Conservation (phyloP, 23 tunicate genomes). For the Ascidia mentula region DNA sequence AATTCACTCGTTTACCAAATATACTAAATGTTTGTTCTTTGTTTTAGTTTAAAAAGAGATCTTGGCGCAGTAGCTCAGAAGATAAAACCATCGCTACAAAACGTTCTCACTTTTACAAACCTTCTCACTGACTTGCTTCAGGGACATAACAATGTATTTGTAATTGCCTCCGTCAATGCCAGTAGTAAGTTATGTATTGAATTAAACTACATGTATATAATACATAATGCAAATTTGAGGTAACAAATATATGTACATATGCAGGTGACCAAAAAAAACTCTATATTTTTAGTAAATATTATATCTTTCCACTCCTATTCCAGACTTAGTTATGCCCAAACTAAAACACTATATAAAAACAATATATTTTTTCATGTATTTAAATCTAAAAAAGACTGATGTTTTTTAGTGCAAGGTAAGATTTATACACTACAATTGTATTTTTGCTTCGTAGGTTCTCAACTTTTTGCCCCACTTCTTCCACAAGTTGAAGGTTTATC, state of each 20-base stretch:
- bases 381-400: too few species aligned
- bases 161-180: constrained; percentile 20
- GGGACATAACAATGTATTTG: constrained; percentile 19
- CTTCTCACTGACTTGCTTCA: constrained; percentile 8
- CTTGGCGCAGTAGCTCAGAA: constrained; percentile 16
- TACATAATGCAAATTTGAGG: too few species aligned
- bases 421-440: too few species aligned
- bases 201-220: background rate
- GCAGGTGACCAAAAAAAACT: too few species aligned
- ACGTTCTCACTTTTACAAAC: background rate
- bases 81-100: constrained; percentile 1
- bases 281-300: too few species aligned
- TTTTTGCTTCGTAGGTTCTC: background rate
- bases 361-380: too few species aligned
- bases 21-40: background rate
- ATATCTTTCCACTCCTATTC: too few species aligned
- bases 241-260: too few species aligned
- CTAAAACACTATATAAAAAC: too few species aligned
- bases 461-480: background rate
- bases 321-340: too few species aligned
- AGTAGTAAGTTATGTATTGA: background rate
- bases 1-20: too few species aligned
- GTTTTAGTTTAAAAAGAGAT: constrained; percentile 6
- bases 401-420: too few species aligned
- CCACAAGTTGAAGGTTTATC: constrained; percentile 27